A percentile compares a stretch with the other conserved stretches of the same genome.
phyloP scores from a whole-genome alignment of 2,797 vertebrate species.

The Chiroxiphia lanceolata region DNA sequence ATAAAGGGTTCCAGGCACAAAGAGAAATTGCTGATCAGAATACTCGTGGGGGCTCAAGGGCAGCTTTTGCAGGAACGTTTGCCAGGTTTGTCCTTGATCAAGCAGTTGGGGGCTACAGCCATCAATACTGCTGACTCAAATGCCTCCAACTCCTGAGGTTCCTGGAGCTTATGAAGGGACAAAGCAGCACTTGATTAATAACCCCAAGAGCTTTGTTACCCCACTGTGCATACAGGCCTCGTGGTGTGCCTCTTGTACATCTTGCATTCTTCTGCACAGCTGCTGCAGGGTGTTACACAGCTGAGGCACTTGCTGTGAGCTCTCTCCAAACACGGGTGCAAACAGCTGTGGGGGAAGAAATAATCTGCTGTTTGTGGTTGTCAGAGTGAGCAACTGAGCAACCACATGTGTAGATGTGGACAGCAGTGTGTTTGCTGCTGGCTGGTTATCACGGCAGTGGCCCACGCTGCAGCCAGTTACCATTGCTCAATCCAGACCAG shows the following conservation, averaged over 20 bases:
- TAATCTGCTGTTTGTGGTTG: neutral
- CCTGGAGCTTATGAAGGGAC: neutral
- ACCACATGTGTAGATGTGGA: neutral
- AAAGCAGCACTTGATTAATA: conserved; percentile 2
- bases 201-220: neutral
- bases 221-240: neutral
- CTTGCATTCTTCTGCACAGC: neutral
- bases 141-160: neutral
- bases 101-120: neutral
- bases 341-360: neutral
- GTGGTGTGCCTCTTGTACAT: neutral
- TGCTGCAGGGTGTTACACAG: neutral
- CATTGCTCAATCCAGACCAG: neutral
- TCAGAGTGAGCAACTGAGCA: neutral
- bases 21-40: neutral
- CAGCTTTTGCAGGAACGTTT: neutral
- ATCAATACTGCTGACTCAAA: neutral
- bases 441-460: neutral
- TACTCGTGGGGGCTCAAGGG: neutral
- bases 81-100: neutral
- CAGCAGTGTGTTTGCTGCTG: neutral
- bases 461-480: neutral
- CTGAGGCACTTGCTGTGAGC: neutral
- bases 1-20: neutral
- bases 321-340: neutral